Evolutionary conservation across 2,113 vertebrate species (phyloP).

Genomic region (Cyrtonyx montezumae): DNA sequence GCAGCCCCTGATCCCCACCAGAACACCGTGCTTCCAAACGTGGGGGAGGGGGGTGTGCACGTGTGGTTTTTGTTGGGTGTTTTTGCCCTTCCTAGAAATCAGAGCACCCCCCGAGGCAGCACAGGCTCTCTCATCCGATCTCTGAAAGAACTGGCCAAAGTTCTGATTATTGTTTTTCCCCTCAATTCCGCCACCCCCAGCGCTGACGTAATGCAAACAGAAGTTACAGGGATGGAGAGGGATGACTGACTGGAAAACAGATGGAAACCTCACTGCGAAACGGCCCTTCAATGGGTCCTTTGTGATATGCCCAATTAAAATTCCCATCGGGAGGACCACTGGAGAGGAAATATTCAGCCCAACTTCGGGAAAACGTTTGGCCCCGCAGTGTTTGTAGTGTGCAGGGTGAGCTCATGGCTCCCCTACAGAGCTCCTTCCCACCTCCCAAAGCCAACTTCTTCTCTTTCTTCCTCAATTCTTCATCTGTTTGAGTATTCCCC

Average conservation of each 20-base stretch:
- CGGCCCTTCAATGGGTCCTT: background rate
- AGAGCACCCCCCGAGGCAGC: background rate
- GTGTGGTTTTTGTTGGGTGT: background rate
- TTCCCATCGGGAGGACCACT: background rate
- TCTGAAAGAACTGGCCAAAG: background rate
- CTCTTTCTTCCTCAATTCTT: background rate
- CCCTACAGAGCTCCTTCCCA: background rate
- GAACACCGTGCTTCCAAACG: background rate
- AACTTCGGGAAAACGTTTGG: background rate
- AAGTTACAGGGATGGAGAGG: background rate
- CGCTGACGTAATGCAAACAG: background rate
- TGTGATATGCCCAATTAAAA: background rate
- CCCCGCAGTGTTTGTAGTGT: background rate
- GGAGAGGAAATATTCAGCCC: background rate
- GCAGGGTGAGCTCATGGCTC: background rate
- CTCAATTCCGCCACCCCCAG: background rate
- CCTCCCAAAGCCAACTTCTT: background rate
- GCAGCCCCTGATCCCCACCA: background rate
- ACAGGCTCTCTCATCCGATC: background rate
- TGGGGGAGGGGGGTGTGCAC: too few relatives aligned
- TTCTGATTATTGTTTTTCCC: background rate
- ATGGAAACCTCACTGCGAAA: background rate
- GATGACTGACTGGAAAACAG: background rate
- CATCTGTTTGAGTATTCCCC: background rate
- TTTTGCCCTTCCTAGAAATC: background rate